Evolutionary conservation across 2,113 vertebrate genomes (phyloP).

Genomic region (Oreochromis spilurus): DNA sequence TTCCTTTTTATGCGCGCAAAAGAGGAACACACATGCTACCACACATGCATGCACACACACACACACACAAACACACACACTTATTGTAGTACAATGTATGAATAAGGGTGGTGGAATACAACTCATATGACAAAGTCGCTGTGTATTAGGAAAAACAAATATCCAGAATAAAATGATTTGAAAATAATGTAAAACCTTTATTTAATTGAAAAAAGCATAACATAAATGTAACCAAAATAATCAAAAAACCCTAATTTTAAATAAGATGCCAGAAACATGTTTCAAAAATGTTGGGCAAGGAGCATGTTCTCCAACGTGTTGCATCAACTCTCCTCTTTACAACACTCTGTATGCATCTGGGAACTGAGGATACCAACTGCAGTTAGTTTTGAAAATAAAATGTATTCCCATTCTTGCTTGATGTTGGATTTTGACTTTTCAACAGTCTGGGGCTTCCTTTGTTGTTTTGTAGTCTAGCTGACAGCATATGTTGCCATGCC

Average conservation of each 20-base stretch:
- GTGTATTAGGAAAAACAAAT: not conserved
- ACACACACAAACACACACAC: not conserved
- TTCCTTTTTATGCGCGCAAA: not conserved
- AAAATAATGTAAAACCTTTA: not conserved
- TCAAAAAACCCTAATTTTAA: fast-evolving
- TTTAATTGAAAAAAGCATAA: not conserved
- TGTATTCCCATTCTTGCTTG: not conserved
- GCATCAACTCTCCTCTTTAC: not conserved
- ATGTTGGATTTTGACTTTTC: not conserved
- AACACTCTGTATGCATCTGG: not conserved
- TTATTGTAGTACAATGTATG: not conserved
- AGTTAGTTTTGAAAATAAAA: not conserved
- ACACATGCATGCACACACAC: not conserved
- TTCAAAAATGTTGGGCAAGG: not conserved
- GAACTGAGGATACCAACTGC: not conserved
- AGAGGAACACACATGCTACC: not conserved
- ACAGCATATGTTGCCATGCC: not conserved
- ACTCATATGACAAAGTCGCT: not conserved
- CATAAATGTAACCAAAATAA: not conserved
- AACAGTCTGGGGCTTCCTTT: not conserved
- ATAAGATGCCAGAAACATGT: not conserved
- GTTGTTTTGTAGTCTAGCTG: not conserved
- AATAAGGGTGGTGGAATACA: not conserved
- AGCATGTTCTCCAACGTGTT: not conserved
- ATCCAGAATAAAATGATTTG: not conserved